Evolutionary conservation across 2,888 invertebrate species (phyloP).

Genomic region (Listrodromus nycthemerus): DNA sequence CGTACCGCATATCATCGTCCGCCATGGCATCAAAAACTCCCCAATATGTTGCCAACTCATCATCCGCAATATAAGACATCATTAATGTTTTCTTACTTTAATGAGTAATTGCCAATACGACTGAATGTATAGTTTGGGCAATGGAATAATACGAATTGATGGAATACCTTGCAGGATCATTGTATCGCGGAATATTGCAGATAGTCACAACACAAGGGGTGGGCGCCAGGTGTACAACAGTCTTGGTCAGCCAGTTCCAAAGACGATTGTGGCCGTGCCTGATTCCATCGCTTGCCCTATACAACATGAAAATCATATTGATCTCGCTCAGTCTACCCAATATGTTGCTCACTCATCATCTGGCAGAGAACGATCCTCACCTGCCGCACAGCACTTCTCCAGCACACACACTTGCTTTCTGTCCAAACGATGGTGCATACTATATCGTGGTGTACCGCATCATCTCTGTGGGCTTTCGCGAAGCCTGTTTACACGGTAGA

Average conservation of each 20-base stretch:
- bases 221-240: background rate
- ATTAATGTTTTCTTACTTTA: too few relatives aligned
- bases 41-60: background rate
- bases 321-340: background rate
- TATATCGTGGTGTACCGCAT: conserved; percentile 36
- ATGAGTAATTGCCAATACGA: background rate
- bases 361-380: background rate
- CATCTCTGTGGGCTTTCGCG: conserved; percentile 43
- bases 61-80: background rate
- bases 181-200: background rate
- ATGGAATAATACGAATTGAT: background rate
- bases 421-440: conserved; percentile 12
- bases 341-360: conserved; percentile 7
- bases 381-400: conserved; percentile 2
- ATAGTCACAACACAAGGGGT: background rate
- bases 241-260: background rate
- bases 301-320: conserved; percentile 16
- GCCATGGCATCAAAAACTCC: background rate
- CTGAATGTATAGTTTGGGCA: background rate
- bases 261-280: background rate
- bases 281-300: background rate
- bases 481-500: conserved; percentile 48
- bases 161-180: background rate
- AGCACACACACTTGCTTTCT: background rate
- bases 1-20: background rate